Percentiles rank a stretch among this genome's conserved stretches.
Conservation (phyloP, 2,113 vertebrate species). For the Cottus gobio region DNA sequence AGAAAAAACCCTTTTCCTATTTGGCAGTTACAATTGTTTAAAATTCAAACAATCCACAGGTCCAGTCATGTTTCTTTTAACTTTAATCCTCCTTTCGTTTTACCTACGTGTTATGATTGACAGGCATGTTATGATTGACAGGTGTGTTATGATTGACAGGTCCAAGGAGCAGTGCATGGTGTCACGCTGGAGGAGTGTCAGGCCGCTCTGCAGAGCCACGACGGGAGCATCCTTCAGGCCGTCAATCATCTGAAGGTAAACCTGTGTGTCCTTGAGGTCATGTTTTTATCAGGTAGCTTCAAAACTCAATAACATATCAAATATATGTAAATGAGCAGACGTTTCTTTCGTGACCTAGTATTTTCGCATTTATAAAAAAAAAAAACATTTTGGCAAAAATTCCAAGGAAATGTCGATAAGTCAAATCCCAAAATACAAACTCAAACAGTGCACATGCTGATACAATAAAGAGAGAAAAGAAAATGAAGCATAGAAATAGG, state of each 20-base stretch:
- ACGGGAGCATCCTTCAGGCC: constrained; percentile 88
- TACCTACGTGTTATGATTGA: neutral
- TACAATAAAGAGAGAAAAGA: too few species aligned
- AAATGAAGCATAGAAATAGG: too few species aligned
- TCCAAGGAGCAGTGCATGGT: constrained; percentile 93
- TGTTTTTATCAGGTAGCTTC: neutral
- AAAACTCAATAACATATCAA: neutral
- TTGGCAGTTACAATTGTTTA: neutral
- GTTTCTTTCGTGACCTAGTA: neutral
- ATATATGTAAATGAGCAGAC: neutral
- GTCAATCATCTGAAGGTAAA: constrained; percentile 91
- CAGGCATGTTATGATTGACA: too few species aligned
- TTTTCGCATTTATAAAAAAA: neutral
- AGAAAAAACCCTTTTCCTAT: neutral
- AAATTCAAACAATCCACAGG: neutral
- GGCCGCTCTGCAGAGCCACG: constrained; percentile 88
- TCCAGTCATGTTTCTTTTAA: neutral
- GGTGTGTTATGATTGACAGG: constrained; percentile 78
- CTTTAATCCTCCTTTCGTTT: neutral
- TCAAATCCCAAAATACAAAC: too few species aligned
- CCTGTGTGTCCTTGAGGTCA: neutral
- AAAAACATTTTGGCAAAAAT: too few species aligned
- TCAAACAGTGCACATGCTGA: too few species aligned
- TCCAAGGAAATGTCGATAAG: too few species aligned
- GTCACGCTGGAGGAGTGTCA: constrained; percentile 95